phyloP scores from a whole-genome alignment of 2,888 invertebrate species.

The Agonopterix subpropinquella region DNA sequence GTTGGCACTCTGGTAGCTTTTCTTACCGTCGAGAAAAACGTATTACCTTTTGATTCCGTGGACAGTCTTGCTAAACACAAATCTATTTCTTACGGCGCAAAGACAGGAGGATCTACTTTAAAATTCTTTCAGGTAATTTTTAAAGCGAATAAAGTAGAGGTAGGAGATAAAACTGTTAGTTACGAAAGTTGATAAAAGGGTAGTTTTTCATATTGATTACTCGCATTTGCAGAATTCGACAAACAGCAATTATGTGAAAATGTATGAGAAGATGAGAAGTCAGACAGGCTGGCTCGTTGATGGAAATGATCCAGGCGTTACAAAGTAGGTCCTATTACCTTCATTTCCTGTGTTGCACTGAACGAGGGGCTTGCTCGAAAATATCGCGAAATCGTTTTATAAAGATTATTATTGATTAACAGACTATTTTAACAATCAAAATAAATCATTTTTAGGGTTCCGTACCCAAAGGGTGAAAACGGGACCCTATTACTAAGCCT shows the following conservation, averaged over 20 bases:
- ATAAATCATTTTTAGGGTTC: too few species aligned
- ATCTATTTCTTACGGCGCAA: constrained; percentile 90
- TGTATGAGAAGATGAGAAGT: constrained; percentile 83
- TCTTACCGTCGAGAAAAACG: constrained; percentile 85
- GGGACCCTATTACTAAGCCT: too few species aligned
- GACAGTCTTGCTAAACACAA: constrained; percentile 88
- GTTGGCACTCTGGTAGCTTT: constrained; percentile 94
- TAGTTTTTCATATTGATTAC: too few species aligned
- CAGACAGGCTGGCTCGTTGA: constrained; percentile 70
- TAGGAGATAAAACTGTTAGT: too few species aligned
- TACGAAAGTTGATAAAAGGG: too few species aligned
- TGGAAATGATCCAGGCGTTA: constrained; percentile 79
- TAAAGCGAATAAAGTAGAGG: too few species aligned
- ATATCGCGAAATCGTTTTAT: too few species aligned
- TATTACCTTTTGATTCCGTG: constrained; percentile 82
- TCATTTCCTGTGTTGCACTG: not conserved
- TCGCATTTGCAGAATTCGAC: constrained; percentile 77
- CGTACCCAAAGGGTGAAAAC: too few species aligned
- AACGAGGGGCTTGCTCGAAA: too few species aligned
- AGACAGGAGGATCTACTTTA: constrained; percentile 86
- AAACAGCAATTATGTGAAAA: constrained; percentile 80
- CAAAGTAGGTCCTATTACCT: constrained; percentile 37
- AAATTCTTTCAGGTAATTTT: constrained; percentile 88
- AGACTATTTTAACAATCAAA: too few species aligned
- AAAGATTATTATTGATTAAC: too few species aligned